Conservation (phyloP, 2,888 invertebrate species). For the Galerucella calmariensis region DNA sequence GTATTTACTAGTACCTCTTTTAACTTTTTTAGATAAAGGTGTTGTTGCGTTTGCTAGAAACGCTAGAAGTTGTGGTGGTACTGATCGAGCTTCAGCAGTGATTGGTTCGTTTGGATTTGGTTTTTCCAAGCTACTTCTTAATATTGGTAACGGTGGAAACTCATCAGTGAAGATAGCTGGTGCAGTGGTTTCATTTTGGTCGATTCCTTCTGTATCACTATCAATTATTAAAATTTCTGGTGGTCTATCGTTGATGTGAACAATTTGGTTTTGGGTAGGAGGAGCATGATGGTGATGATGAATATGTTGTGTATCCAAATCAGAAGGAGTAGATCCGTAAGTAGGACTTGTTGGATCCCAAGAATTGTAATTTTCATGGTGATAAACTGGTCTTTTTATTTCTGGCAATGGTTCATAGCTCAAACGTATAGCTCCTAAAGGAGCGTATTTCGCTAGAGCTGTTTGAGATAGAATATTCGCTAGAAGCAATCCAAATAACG, state of each 20-base stretch:
- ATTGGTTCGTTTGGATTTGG: constrained; percentile 38
- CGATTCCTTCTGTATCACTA: constrained; percentile 35
- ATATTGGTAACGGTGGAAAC: constrained; percentile 1
- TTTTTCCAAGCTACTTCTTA: constrained; percentile 34
- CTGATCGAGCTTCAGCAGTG: constrained; percentile 40
- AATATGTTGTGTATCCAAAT: constrained; percentile 39
- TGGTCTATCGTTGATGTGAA: constrained; percentile 44
- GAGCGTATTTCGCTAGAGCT: constrained; percentile 49
- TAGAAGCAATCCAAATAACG: constrained; percentile 50
- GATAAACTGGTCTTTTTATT: constrained; percentile 34
- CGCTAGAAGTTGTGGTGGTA: constrained; percentile 18
- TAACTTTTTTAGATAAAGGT: constrained; percentile 38
- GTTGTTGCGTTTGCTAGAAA: constrained; percentile 35
- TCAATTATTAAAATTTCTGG: constrained; percentile 40
- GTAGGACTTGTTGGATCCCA: constrained; percentile 48
- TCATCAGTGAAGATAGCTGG: constrained; percentile 27
- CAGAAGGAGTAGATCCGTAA: constrained; percentile 33
- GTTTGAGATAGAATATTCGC: constrained; percentile 50
- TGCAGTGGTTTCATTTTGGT: constrained; percentile 29
- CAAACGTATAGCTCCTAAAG: constrained; percentile 43
- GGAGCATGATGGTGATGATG: constrained; percentile 44
- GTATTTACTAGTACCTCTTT: constrained; percentile 44
- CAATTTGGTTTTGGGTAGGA: constrained; percentile 44
- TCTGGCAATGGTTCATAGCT: constrained; percentile 50
- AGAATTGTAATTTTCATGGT: constrained; percentile 30